phyloP scores from a whole-genome alignment of 2,113 vertebrate genomes.

The Ptyas mucosa region DNA sequence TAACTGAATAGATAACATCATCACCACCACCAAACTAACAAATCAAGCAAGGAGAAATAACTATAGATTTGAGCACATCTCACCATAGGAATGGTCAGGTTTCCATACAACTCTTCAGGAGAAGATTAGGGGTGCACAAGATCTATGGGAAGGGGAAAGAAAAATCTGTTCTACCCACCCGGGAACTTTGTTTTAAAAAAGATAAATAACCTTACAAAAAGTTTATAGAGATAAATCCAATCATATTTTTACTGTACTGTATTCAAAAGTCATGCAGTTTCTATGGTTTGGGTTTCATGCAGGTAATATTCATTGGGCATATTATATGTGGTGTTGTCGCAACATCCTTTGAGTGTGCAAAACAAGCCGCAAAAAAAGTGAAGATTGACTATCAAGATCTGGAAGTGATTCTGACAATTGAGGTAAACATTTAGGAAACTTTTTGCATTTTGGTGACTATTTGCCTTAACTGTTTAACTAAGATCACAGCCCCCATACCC shows the following conservation, averaged over 20 bases:
- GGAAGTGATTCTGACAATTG: constrained; percentile 62
- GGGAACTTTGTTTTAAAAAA: not conserved
- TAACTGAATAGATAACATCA: not conserved
- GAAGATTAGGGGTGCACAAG: not conserved
- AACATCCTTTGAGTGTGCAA: constrained; percentile 54
- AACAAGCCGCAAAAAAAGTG: constrained; percentile 43
- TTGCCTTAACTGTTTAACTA: not conserved
- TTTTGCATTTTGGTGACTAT: not conserved
- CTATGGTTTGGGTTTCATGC: constrained; percentile 8
- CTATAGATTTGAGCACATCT: not conserved
- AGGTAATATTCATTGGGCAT: constrained; percentile 68
- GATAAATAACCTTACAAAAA: not conserved
- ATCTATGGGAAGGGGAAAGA: not conserved
- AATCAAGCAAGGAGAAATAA: not conserved
- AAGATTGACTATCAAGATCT: constrained; percentile 59
- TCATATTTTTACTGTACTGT: not conserved
- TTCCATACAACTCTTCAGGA: not conserved
- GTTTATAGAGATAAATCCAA: not conserved
- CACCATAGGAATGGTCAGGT: not conserved
- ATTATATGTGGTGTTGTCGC: constrained; percentile 63
- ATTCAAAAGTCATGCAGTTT: not conserved
- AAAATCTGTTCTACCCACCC: not conserved
- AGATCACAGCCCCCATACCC: not conserved
- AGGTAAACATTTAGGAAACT: constrained; percentile 52
- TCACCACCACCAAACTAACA: not conserved